Base-by-base conservation (phyloP, 2,888 invertebrate species). In the Plebejus anna region DNA sequence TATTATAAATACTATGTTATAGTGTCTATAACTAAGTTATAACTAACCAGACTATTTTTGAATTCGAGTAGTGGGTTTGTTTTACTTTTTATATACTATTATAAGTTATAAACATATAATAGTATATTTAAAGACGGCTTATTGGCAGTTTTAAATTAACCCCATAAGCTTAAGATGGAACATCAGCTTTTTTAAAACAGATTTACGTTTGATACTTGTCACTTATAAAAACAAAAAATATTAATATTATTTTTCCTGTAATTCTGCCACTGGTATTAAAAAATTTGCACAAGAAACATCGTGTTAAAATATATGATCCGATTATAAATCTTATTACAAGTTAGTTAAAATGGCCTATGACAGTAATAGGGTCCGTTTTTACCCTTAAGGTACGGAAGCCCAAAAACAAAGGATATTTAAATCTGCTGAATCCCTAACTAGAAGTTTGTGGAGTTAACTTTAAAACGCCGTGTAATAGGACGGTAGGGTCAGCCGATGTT, bases 11-110 rank as follows among this genome's bases (percentile, higher is more conserved):
- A 66, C 66, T 66, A 66, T 66, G 11, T 1, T 66, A 61, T 61
- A 66, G 66, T 66, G 32, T 32, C 32, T 32, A 66, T 66, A 32
- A 32, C 11, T 66, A 66, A 66, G 32, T 66, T 66, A 66, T 16
- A 3, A 66, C 66, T 66, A 66, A 66, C 66, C 66, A 66, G 66
- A 66, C 66, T 66, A 36, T 66, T 66, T 61, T 66, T 66, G 66
- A 36, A 9, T 66, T 66, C 66, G 66, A 66, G 66, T 66, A 66
- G 66, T 66, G 66, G 66, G 66, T 66, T 66, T 66, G 32, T 16
- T 32, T 5, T 32, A 66, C 66, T 66, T 66, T 66, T 36, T 1
- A 66, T 66, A 66, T 66, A 66, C 66, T 66, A 32, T 66, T 13
- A 5, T 66, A 32, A 28, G 61, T 11, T 22, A 22, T 9, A 61